Base-by-base conservation (phyloP, 2,797 vertebrate genomes). In the Novumbra hubbsi region DNA sequence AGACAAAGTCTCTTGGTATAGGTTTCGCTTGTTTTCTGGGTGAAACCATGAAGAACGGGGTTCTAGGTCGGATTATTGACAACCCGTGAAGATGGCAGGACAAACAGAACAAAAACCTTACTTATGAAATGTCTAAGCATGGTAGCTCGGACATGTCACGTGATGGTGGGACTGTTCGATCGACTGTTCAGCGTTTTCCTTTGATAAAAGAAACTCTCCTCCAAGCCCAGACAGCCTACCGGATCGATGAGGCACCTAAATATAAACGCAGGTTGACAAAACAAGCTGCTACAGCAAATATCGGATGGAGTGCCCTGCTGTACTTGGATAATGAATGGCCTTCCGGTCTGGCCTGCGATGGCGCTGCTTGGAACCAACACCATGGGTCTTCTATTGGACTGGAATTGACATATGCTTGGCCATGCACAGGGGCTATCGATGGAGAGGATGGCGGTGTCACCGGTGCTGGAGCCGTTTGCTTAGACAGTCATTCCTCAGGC, bases 211-310 rank as follows among this genome's bases (percentile, higher is more conserved):
- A 41, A 45, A 24, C 55, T 17, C 21, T 11, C n/a, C 55, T 27
- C 11, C 21, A 21, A 4, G 21, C 55, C 21, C 55, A n/a, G 9
- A 1, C 12, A 12, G 32, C 15, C 64, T 15, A 38, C 27, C 48
- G 27, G 66, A 73, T 77, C 30, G 49, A 73, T 73, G 32, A 62
- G 2, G 4, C 19, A 16, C 60, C 60, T 73, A 77, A 73, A 77
- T 73, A 73, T 73, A 77, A 72, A 77, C n/a, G 19, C 48, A n/a
- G 62, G 24, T 28, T 64, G 62, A 67, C 64, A 52, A n/a, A 67
- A 48, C 14, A 15, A 60, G 28, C 28, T 19, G 27, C 17, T 38
- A 32, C 49, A 50, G 76, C 38, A 68, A 73, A 65, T 41, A 64
- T 17, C 71, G 2, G n/a, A 41, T 5, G 15, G 41, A 65, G 21